Conservation (phyloP, 2,888 invertebrate genomes). For the Mantis religiosa region DNA sequence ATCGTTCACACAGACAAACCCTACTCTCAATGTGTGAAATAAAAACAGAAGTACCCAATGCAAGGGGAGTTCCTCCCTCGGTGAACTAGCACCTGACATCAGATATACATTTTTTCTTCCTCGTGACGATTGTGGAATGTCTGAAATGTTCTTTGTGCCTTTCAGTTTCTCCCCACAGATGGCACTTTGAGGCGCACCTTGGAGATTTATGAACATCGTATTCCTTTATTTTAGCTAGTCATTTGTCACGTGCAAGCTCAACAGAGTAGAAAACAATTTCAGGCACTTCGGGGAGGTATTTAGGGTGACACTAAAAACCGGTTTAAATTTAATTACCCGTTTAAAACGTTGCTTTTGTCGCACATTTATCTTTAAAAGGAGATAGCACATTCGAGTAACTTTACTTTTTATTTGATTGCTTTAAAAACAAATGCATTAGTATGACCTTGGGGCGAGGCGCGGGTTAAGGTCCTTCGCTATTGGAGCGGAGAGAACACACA, state of each 20-base stretch:
- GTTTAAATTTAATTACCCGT: not conserved
- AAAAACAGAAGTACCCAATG: too few species aligned
- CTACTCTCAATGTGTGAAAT: too few species aligned
- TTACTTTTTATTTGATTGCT: not conserved
- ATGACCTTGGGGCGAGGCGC: not conserved
- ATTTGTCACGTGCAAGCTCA: not conserved
- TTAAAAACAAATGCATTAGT: not conserved
- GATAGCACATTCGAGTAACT: not conserved
- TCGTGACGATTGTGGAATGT: not conserved
- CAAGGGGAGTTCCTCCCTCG: not conserved
- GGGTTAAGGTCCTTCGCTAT: not conserved
- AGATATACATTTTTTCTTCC: not conserved
- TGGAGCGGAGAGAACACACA: not conserved
- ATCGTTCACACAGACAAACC: too few species aligned
- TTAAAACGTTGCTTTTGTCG: not conserved
- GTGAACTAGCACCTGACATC: not conserved
- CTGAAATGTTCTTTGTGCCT: not conserved
- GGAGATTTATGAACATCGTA: not conserved
- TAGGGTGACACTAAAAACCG: not conserved
- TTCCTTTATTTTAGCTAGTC: not conserved
- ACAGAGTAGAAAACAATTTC: not conserved
- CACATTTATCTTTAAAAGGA: not conserved
- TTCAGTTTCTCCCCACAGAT: not conserved
- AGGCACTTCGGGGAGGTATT: not conserved
- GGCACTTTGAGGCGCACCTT: not conserved